Evolutionary conservation across 2,113 vertebrate species (phyloP).

Genomic region (Paedocypris sp.): DNA sequence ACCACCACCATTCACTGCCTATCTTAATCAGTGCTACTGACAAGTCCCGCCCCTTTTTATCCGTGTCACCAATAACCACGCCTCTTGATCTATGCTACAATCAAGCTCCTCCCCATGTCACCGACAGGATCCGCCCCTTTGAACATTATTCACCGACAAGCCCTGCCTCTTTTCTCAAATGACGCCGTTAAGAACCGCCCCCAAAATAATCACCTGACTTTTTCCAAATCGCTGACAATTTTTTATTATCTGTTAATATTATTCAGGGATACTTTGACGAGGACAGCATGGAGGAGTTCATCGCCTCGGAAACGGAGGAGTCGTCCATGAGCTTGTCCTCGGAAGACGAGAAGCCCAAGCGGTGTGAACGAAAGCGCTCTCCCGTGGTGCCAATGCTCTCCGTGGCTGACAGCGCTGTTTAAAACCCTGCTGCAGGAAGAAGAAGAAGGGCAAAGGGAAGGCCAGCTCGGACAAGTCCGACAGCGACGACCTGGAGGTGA

Average conservation of each 20-base stretch:
- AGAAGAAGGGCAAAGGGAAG: conserved; percentile 74
- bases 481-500: conserved; percentile 96
- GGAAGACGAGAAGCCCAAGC: conserved; percentile 76
- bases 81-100: too few relatives aligned
- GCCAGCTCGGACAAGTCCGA: conserved; percentile 78
- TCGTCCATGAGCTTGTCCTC: conserved; percentile 91
- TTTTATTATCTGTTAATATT: conserved; percentile 9
- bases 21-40: too few relatives aligned
- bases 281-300: conserved; percentile 98
- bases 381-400: conserved; percentile 4
- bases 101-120: too few relatives aligned
- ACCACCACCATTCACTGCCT: too few relatives aligned
- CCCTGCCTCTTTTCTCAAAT: too few relatives aligned
- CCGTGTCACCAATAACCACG: too few relatives aligned
- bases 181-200: too few relatives aligned
- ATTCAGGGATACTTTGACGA: conserved; percentile 95
- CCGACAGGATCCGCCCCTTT: too few relatives aligned
- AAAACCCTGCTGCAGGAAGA: conserved; percentile 67
- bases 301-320: conserved; percentile 92
- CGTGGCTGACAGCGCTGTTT: neutral
- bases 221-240: too few relatives aligned
- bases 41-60: too few relatives aligned
- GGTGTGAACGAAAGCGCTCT: conserved; percentile 36
- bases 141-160: too few relatives aligned
- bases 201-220: too few relatives aligned